Conservation (phyloP, 1,140 invertebrate genomes). For the Aphis gossypii region DNA sequence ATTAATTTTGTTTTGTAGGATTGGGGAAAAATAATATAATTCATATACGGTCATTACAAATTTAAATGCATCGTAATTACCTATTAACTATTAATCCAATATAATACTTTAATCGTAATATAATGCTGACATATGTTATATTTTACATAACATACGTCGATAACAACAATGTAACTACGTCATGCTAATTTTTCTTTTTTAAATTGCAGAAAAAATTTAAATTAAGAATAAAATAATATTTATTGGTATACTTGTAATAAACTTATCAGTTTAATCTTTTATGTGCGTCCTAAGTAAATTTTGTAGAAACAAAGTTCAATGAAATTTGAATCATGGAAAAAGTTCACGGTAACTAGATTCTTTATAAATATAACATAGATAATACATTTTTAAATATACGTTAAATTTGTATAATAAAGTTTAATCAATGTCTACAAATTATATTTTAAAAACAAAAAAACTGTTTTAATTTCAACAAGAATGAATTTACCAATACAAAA, state of each 20-base stretch:
- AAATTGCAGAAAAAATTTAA: neutral
- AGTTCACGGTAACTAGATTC: neutral
- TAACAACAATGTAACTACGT: neutral
- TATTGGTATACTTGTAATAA: neutral
- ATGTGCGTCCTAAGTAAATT: neutral
- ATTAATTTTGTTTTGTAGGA: neutral
- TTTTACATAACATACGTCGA: neutral
- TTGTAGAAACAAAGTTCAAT: neutral
- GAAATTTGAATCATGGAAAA: neutral
- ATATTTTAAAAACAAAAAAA: neutral
- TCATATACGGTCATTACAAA: neutral
- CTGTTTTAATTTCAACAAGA: too few species aligned
- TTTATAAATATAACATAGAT: neutral
- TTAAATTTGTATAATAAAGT: neutral
- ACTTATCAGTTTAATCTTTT: neutral
- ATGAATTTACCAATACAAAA: too few species aligned
- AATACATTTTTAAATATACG: neutral
- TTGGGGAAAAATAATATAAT: neutral
- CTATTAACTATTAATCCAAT: neutral
- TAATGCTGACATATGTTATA: too few species aligned
- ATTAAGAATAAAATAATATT: neutral
- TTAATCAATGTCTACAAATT: neutral
- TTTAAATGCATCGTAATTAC: neutral
- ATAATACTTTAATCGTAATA: neutral
- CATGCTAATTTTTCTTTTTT: neutral